Evolutionary conservation across 30 jellyfish, hydroid and myxozoan genomes (phyloP).

Genomic region (Catostylus mosaicus): DNA sequence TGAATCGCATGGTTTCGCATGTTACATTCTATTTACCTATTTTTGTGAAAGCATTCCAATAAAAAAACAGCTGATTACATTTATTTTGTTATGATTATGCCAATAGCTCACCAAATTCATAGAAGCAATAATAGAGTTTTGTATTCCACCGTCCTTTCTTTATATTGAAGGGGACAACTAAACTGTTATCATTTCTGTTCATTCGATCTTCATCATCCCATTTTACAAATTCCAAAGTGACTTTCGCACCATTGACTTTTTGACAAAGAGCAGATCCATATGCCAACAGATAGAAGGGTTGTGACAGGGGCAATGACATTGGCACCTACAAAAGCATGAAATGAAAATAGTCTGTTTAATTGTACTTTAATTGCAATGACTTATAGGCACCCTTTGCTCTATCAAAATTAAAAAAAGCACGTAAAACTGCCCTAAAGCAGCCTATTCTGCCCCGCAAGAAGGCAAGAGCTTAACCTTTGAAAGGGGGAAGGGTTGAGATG

Average conservation of each 20-base stretch:
- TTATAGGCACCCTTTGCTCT: no score
- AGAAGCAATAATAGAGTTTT: constrained; percentile 73
- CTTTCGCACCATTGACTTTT: constrained; percentile 71
- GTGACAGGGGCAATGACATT: constrained; percentile 64
- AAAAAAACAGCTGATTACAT: neutral
- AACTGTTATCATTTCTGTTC: constrained; percentile 81
- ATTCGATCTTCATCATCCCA: constrained; percentile 96
- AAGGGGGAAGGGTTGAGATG: no score
- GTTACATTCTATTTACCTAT: no score
- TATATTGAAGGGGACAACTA: constrained; percentile 74
- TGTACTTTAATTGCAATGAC: no score
- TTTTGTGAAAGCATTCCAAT: no score
- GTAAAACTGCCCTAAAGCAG: no score
- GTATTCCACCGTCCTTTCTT: constrained; percentile 79
- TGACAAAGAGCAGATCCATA: constrained; percentile 84
- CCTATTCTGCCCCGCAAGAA: no score
- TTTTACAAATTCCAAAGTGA: constrained; percentile 63
- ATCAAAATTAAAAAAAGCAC: no score
- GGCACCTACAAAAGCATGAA: constrained; percentile 52
- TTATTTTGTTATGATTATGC: no score
- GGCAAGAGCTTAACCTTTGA: no score
- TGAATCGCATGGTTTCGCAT: no score
- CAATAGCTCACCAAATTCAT: constrained; percentile 64
- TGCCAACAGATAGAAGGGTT: constrained; percentile 81
- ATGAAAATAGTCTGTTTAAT: neutral